These are phyloP conservation scores for Carcharodon carcharias DNA, from an alignment of 2,797 vertebrate species.

Conservation along the genomic window DNA sequence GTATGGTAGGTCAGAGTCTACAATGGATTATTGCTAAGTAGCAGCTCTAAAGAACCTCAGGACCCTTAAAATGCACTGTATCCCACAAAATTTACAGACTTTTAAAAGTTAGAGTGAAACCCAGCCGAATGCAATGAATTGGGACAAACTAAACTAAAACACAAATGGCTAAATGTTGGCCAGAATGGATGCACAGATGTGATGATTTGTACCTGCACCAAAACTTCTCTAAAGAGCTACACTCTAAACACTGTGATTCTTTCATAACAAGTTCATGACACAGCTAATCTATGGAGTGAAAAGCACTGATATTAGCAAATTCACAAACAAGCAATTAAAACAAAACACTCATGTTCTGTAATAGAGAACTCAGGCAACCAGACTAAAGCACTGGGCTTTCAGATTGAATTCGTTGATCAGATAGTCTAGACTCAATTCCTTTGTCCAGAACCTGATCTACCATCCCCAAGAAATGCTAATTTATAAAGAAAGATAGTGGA, in stretches of 20 bases:
- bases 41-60: neutral
- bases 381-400: neutral
- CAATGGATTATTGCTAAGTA: neutral
- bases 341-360: neutral
- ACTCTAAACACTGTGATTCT: neutral
- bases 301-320: neutral
- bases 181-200: neutral
- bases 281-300: neutral
- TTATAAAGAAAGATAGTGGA: neutral
- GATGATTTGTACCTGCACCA: neutral
- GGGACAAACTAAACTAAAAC: neutral
- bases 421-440: neutral
- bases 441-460: neutral
- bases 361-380: neutral
- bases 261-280: neutral
- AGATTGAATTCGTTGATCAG: neutral
- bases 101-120: neutral
- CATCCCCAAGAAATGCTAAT: neutral
- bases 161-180: neutral
- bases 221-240: neutral
- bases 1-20: neutral
- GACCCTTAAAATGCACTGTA: neutral
- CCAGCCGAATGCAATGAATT: neutral
- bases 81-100: neutral
- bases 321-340: neutral